Percentiles rank a stretch among this genome's conserved stretches.
Conservation (phyloP, 2,113 vertebrate species). For the Orcinus orca region DNA sequence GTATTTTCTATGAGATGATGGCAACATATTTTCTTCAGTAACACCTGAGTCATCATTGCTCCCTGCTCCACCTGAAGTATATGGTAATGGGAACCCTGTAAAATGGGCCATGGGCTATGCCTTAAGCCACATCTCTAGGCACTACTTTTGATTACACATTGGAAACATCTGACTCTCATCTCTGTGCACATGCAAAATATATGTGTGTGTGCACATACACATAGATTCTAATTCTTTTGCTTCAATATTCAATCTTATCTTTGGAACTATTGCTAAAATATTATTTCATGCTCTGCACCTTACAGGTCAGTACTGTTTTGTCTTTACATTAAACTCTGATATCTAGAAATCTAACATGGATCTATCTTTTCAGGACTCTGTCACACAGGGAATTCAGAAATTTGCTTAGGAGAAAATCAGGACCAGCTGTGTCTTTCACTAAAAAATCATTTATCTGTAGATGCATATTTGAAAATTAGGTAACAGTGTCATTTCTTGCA, state of each 20-base stretch:
- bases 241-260: not conserved
- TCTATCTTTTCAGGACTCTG: not conserved
- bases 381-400: not conserved
- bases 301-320: not conserved
- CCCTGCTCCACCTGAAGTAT: not conserved
- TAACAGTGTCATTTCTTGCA: not conserved
- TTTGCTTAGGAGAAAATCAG: not conserved
- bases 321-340: not conserved
- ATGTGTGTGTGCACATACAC: not conserved
- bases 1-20: not conserved
- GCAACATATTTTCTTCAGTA: not conserved
- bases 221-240: not conserved
- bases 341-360: not conserved
- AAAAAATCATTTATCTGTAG: not conserved
- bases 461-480: not conserved
- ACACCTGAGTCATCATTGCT: not conserved
- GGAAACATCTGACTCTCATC: not conserved
- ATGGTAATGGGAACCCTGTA: not conserved
- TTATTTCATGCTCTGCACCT: not conserved
- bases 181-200: not conserved
- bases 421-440: not conserved
- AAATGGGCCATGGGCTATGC: not conserved
- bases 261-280: not conserved
- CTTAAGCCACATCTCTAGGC: not conserved
- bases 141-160: not conserved